These are phyloP conservation scores for Micropoecilia bifurca DNA, from an alignment of 2,797 vertebrate genomes.

Conservation along the genomic window DNA sequence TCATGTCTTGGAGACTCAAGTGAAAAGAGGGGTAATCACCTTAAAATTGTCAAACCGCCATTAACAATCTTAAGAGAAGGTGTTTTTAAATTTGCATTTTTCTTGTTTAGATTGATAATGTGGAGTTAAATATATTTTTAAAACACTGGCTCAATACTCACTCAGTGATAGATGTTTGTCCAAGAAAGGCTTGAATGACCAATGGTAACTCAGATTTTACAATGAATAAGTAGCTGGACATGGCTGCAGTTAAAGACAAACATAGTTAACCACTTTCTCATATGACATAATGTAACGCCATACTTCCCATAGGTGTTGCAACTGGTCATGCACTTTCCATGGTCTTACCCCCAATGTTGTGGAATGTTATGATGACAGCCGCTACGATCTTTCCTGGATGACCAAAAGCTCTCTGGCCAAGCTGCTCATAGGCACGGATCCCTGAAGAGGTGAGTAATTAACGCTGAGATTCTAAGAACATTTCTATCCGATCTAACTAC, in stretches of 20 bases:
- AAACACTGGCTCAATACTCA: constrained; percentile 65
- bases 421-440: constrained; percentile 88
- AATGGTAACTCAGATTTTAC: constrained; percentile 89
- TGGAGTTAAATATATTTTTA: constrained; percentile 1
- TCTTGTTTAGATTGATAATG: not conserved
- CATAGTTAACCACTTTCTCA: not conserved
- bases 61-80: not conserved
- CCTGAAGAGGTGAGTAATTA: constrained; percentile 67
- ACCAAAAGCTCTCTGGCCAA: constrained; percentile 87
- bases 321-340: too few species aligned
- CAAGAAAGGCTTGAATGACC: constrained; percentile 86
- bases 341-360: constrained; percentile 88
- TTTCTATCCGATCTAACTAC: too few species aligned
- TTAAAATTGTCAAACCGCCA: not conserved
- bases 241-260: constrained; percentile 74
- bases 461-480: not conserved
- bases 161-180: constrained; percentile 71
- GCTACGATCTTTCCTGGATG: constrained; percentile 84
- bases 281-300: not conserved
- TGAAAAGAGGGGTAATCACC: too few species aligned
- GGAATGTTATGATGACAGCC: constrained; percentile 85
- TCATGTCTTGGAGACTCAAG: too few species aligned
- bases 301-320: not conserved
- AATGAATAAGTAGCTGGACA: constrained; percentile 93
- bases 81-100: not conserved